phyloP scores from a whole-genome alignment of 1,140 invertebrate genomes.

The Drosophila navojoa region DNA sequence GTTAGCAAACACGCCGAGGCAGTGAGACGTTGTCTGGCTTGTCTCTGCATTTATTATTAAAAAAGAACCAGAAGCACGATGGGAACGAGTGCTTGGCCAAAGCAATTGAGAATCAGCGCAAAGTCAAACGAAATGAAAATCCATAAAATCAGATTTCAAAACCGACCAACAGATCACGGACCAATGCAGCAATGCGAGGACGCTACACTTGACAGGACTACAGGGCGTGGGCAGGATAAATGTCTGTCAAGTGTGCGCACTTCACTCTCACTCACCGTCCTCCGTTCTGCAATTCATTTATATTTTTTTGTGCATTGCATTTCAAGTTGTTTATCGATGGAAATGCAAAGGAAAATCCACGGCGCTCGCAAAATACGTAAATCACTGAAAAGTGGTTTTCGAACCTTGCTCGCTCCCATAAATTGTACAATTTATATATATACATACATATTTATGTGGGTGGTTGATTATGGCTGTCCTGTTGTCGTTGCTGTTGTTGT shows the following conservation, averaged over 20 bases:
- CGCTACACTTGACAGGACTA: conserved; percentile 55
- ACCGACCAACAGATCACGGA: conserved; percentile 66
- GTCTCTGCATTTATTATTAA: conserved; percentile 63
- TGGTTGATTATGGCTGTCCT: background rate
- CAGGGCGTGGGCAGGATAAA: conserved; percentile 42
- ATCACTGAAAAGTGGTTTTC: conserved; percentile 44
- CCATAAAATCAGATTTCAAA: conserved; percentile 82
- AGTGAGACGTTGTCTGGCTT: too few species aligned
- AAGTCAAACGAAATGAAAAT: conserved; percentile 80
- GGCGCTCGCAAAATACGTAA: conserved; percentile 49
- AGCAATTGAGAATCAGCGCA: conserved; percentile 75
- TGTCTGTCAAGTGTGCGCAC: conserved; percentile 41
- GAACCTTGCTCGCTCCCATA: conserved; percentile 27
- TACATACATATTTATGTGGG: background rate
- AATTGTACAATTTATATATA: conserved; percentile 61
- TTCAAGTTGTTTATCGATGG: conserved; percentile 76
- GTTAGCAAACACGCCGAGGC: conserved; percentile 4
- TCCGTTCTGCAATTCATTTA: conserved; percentile 46
- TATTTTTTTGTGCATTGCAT: conserved; percentile 64
- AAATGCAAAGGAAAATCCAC: conserved; percentile 18
- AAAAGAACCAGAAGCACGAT: conserved; percentile 13
- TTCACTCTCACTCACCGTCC: conserved; percentile 4
- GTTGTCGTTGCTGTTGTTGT: too few species aligned
- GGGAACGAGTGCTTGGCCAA: background rate
- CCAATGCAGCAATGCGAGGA: conserved; percentile 28